Evolutionary conservation across 2,113 vertebrate genomes (phyloP).

Genomic region (Anguilla japonica): DNA sequence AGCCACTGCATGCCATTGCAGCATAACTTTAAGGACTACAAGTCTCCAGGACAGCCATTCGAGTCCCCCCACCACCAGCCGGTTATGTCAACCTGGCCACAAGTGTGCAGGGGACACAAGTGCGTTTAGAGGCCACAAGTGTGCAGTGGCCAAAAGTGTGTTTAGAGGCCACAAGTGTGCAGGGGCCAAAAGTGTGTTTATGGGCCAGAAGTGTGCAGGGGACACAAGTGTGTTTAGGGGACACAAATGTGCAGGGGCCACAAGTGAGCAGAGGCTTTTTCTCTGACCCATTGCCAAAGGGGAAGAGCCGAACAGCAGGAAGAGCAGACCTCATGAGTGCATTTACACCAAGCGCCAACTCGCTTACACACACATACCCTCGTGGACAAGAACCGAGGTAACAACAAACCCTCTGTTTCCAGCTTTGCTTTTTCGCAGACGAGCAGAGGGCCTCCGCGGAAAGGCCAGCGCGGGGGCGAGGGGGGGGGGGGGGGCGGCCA

Average conservation of each 20-base stretch:
- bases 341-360: neutral
- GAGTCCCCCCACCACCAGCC: neutral
- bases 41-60: neutral
- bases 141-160: too few relatives aligned
- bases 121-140: too few relatives aligned
- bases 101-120: too few relatives aligned
- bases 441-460: neutral
- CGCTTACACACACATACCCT: neutral
- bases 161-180: too few relatives aligned
- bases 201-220: too few relatives aligned
- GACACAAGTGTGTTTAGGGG: neutral
- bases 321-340: neutral
- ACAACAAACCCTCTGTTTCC: neutral
- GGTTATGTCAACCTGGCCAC: neutral
- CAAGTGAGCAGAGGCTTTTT: too few relatives aligned
- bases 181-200: too few relatives aligned
- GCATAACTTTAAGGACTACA: neutral
- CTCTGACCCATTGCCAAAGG: too few relatives aligned
- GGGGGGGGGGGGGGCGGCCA: neutral
- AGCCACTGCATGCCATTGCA: constrained; percentile 17
- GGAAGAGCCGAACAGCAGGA: neutral
- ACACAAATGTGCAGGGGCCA: neutral
- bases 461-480: neutral
- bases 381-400: neutral
- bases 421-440: neutral